phyloP scores from a whole-genome alignment of 1,140 invertebrate species.

The Micrasema longulum region DNA sequence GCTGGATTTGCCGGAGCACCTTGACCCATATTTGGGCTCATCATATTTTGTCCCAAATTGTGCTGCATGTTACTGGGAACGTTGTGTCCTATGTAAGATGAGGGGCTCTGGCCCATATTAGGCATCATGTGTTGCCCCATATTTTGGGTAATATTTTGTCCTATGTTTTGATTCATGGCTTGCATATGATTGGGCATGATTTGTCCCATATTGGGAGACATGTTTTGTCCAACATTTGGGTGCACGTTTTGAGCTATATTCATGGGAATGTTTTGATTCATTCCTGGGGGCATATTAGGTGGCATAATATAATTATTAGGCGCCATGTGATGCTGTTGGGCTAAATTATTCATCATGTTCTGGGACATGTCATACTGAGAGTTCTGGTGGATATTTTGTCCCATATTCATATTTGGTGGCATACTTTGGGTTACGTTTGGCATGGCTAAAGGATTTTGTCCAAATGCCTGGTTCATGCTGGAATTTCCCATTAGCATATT shows the following conservation, averaged over 20 bases:
- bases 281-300: constrained; percentile 31
- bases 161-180: constrained; percentile 43
- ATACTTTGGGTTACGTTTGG: constrained; percentile 37
- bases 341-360: constrained; percentile 44
- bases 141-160: constrained; percentile 37
- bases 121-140: constrained; percentile 29
- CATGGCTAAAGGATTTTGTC: constrained; percentile 39
- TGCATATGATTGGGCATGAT: constrained; percentile 35
- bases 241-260: constrained; percentile 35
- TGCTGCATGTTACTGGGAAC: constrained; percentile 41
- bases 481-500: constrained; percentile 45
- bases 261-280: constrained; percentile 29
- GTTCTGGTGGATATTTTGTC: constrained; percentile 43
- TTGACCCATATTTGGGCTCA: constrained; percentile 41
- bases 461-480: constrained; percentile 33
- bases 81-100: constrained; percentile 42
- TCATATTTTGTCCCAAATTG: constrained; percentile 43
- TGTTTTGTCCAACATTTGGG: constrained; percentile 21
- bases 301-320: constrained; percentile 26
- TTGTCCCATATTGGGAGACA: constrained; percentile 33
- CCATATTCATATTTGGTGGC: constrained; percentile 41
- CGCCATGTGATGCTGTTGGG: constrained; percentile 33
- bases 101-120: constrained; percentile 39
- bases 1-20: constrained; percentile 19
- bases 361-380: constrained; percentile 44